Percentiles rank a stretch among this genome's conserved stretches.
Evolutionary conservation across 2,113 vertebrate genomes (phyloP).

Genomic region (Carassius gibelio): DNA sequence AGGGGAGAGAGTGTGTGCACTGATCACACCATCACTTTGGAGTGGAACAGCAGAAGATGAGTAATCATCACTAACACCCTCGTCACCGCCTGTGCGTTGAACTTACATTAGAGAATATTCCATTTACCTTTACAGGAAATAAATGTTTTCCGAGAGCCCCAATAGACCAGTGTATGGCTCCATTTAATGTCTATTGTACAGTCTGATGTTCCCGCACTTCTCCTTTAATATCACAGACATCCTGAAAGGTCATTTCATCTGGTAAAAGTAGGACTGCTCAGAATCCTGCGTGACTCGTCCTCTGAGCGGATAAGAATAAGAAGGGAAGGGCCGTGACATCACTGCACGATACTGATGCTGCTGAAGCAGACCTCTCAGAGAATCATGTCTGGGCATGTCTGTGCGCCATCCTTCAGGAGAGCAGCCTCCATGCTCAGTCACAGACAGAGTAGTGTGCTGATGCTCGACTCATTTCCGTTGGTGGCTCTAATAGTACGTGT

Average conservation of each 20-base stretch:
- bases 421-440: slow-evolving; percentile 1
- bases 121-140: slow-evolving; percentile 40
- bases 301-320: slow-evolving; percentile 7
- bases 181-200: slow-evolving; percentile 8
- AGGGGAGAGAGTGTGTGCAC: not conserved
- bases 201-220: not conserved
- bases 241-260: slow-evolving; percentile 28
- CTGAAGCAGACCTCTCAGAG: slow-evolving; percentile 5
- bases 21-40: slow-evolving; percentile 38
- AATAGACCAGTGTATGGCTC: not conserved
- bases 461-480: not conserved
- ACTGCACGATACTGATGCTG: slow-evolving; percentile 6
- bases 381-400: slow-evolving; percentile 33
- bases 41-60: slow-evolving; percentile 44
- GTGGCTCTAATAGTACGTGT: not conserved
- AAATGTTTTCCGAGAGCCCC: slow-evolving; percentile 31
- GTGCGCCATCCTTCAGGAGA: slow-evolving; percentile 7
- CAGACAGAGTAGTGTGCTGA: slow-evolving; percentile 19
- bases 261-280: not conserved
- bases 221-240: slow-evolving; percentile 6
- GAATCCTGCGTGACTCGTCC: not conserved
- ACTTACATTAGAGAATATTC: slow-evolving; percentile 38
- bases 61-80: slow-evolving; percentile 49
- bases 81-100: slow-evolving; percentile 11
- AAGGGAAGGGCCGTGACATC: not conserved